Percentiles rank a stretch among this genome's conserved stretches.
Conservation (phyloP, 2,888 invertebrate species). For the Globia sparganii region DNA sequence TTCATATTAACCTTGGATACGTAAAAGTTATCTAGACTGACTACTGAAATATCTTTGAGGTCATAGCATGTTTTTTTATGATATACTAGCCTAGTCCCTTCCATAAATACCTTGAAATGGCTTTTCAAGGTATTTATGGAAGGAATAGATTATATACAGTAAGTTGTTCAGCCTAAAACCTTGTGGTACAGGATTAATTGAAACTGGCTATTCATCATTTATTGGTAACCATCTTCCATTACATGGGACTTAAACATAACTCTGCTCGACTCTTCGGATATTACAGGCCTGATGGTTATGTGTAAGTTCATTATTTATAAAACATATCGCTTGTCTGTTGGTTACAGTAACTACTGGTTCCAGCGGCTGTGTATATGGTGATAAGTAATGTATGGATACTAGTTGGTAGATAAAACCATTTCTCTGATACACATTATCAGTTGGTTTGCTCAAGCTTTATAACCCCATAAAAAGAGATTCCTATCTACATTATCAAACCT, state of each 20-base stretch:
- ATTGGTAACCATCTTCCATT: not conserved
- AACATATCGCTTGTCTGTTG: too few relatives aligned
- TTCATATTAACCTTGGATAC: constrained; percentile 34
- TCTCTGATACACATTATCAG: not conserved
- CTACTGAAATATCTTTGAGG: constrained; percentile 4
- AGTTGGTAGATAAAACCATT: constrained; percentile 11
- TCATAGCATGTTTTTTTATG: not conserved
- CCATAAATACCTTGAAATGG: too few relatives aligned
- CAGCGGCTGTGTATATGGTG: not conserved
- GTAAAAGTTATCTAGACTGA: constrained; percentile 9
- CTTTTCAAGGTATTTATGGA: not conserved
- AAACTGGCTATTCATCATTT: not conserved
- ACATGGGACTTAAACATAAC: not conserved
- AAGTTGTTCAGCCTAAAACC: constrained; percentile 2
- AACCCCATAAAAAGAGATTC: constrained; percentile 1
- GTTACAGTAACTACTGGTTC: too few relatives aligned
- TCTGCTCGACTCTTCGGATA: not conserved
- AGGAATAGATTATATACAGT: not conserved
- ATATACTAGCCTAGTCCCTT: not conserved
- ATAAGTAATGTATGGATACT: not conserved
- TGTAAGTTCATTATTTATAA: not conserved
- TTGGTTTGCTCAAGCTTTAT: not conserved
- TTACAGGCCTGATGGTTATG: too few relatives aligned
- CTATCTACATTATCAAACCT: not conserved
- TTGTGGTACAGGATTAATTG: not conserved